Conservation (phyloP, 2,888 invertebrate genomes). For the Steinernema hermaphroditum region DNA sequence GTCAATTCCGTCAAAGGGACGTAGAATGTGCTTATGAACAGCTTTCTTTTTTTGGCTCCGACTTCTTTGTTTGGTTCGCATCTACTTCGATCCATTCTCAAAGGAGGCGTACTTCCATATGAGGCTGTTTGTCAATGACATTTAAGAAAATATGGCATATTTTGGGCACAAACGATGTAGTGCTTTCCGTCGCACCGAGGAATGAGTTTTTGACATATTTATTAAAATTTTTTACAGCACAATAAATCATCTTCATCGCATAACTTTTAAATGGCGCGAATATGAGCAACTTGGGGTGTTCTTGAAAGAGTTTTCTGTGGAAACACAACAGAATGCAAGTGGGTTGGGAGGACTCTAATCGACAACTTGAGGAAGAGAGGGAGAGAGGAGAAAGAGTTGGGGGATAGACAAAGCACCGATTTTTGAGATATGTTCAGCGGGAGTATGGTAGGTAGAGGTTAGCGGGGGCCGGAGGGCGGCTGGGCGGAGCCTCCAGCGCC, state of each 20-base stretch:
- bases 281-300: constrained; percentile 13
- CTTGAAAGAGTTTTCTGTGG: constrained; percentile 13
- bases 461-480: not conserved
- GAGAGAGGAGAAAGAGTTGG: not conserved
- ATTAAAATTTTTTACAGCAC: constrained; percentile 14
- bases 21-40: no score
- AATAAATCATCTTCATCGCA: constrained; percentile 20
- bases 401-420: not conserved
- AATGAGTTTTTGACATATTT: not conserved
- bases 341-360: not conserved
- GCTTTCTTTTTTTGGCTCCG: no score
- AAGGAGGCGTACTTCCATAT: no score
- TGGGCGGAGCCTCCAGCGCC: constrained; percentile 3
- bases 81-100: no score
- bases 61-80: no score
- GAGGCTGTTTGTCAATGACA: no score
- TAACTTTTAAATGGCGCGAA: constrained; percentile 17
- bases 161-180: no score
- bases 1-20: no score
- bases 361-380: constrained; percentile 2
- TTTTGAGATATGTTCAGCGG: constrained; percentile 24
- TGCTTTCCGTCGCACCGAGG: no score
- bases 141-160: no score
- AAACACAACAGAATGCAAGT: not conserved
- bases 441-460: constrained; percentile 2